A percentile compares a stretch with the other conserved stretches of the same genome.
phyloP scores from a whole-genome alignment of 2,113 vertebrate species.

The Riparia riparia region DNA sequence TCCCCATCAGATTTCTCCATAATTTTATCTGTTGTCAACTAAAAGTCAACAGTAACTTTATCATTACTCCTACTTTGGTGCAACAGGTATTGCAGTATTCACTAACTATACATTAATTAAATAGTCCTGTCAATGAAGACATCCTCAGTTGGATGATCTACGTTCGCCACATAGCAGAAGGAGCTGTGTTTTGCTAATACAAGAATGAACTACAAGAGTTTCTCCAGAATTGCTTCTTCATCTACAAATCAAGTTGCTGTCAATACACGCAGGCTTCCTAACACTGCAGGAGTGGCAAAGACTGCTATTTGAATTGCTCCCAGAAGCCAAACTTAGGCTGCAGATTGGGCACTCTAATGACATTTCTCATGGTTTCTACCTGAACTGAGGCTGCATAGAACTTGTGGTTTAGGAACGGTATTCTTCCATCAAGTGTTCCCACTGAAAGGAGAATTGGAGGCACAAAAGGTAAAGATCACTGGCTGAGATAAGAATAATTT shows the following conservation, averaged over 20 bases:
- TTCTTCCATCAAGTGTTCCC: background rate
- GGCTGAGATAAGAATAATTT: background rate
- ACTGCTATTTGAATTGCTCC: background rate
- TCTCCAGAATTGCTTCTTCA: background rate
- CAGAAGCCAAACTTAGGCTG: background rate
- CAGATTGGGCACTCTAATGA: background rate
- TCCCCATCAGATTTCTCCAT: background rate
- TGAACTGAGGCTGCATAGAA: background rate
- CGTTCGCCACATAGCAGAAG: background rate
- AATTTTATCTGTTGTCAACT: background rate
- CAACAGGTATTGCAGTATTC: background rate
- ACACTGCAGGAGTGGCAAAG: background rate
- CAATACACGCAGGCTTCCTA: background rate
- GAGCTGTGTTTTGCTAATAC: background rate
- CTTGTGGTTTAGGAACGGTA: background rate
- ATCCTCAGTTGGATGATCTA: background rate
- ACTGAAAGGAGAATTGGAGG: background rate
- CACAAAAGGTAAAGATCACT: background rate
- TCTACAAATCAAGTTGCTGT: background rate
- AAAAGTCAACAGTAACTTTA: background rate
- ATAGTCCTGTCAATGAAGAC: background rate
- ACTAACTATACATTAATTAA: background rate
- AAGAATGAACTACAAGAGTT: background rate
- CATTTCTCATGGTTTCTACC: background rate
- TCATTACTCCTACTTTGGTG: background rate